A percentile compares a stretch with the other conserved stretches of the same genome.
Evolutionary conservation across 1,140 invertebrate genomes (phyloP).

Genomic region (Leptopilina clavipes): DNA sequence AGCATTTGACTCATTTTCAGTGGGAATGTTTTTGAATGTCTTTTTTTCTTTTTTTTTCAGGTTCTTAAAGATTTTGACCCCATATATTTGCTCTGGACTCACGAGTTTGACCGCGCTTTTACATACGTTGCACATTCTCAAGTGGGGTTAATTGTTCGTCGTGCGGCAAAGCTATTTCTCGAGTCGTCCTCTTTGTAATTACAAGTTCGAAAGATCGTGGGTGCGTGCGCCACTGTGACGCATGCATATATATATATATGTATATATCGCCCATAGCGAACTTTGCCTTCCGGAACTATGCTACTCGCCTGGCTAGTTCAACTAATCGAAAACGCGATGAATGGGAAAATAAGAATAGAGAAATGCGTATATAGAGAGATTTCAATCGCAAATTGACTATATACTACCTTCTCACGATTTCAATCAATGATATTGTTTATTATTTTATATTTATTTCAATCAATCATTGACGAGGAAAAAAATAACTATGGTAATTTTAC

Average conservation of each 20-base stretch:
- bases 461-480: too few species aligned
- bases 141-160: constrained; percentile 56
- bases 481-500: too few species aligned
- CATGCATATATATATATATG: constrained; percentile 17
- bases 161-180: constrained; percentile 50
- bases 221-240: constrained; percentile 57
- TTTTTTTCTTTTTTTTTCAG: constrained; percentile 1
- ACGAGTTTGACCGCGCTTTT: constrained; percentile 29
- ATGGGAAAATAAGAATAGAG: constrained; percentile 30
- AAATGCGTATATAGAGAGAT: too few species aligned
- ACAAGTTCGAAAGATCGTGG: constrained; percentile 59
- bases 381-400: too few species aligned
- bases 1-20: constrained; percentile 2
- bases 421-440: too few species aligned
- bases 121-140: constrained; percentile 45
- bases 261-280: constrained; percentile 50
- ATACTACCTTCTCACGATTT: too few species aligned
- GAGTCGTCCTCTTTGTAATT: constrained; percentile 56
- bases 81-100: background rate
- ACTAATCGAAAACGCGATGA: constrained; percentile 56
- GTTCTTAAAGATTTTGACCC: constrained; percentile 10
- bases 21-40: background rate
- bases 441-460: too few species aligned
- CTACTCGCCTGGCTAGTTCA: constrained; percentile 60
- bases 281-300: constrained; percentile 59